Percentiles rank a stretch among this genome's conserved stretches.
Conservation (phyloP, 2,797 vertebrate genomes). For the Sebastes paucispinis region DNA sequence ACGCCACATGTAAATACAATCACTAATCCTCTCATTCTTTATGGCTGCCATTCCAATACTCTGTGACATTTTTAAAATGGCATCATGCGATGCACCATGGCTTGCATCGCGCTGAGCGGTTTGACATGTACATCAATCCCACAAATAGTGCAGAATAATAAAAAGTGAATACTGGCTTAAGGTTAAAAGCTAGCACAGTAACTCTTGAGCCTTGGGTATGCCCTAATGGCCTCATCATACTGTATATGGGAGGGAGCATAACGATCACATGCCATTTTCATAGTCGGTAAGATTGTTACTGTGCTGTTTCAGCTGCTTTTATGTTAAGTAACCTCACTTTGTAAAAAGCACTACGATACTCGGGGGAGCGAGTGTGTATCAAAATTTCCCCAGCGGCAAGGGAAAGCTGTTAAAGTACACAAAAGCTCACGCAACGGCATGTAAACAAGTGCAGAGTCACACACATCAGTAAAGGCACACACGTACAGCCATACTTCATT, state of each 20-base stretch:
- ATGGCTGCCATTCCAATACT: background rate
- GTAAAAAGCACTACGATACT: constrained; percentile 39
- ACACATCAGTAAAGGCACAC: constrained; percentile 14
- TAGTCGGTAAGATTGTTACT: constrained; percentile 8
- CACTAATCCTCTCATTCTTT: constrained; percentile 11
- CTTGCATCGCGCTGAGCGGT: background rate
- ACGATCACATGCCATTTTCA: constrained; percentile 54
- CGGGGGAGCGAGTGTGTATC: constrained; percentile 31
- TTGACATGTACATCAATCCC: constrained; percentile 37
- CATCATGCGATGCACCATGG: background rate
- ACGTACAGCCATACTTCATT: constrained; percentile 43
- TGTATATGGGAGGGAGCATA: constrained; percentile 22
- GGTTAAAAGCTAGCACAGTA: constrained; percentile 51
- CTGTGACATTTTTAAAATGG: constrained; percentile 28
- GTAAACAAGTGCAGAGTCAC: constrained; percentile 35
- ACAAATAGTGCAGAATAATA: constrained; percentile 33
- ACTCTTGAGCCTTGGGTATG: constrained; percentile 30
- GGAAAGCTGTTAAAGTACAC: constrained; percentile 26
- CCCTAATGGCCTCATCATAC: constrained; percentile 33
- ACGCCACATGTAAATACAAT: constrained; percentile 1
- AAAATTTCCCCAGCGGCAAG: constrained; percentile 37
- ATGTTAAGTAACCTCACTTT: constrained; percentile 55
- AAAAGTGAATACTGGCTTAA: constrained; percentile 36
- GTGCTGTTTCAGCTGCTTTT: constrained; percentile 47
- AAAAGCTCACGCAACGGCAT: constrained; percentile 23